These are phyloP conservation scores for Plestiodon gilberti DNA, from an alignment of 2,113 vertebrate genomes.

Conservation along the genomic window DNA sequence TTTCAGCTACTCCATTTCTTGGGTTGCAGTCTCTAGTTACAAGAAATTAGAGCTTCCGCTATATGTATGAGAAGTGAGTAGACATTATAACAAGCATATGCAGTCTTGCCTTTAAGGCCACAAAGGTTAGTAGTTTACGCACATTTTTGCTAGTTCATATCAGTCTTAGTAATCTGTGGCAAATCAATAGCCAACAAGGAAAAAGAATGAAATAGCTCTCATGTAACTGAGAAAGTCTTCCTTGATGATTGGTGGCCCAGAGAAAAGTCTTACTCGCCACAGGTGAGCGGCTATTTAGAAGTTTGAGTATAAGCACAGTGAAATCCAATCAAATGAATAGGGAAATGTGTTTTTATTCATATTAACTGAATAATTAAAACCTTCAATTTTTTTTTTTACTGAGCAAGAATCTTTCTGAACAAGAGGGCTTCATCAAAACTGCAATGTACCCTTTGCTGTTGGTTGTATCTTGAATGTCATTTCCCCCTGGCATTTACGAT, in stretches of 20 bases:
- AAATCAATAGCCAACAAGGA: not conserved
- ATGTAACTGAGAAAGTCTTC: not conserved
- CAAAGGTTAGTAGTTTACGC: not conserved
- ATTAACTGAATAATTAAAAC: not conserved
- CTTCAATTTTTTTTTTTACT: not conserved
- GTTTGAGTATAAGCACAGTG: not conserved
- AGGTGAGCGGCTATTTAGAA: not conserved
- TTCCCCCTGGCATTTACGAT: not conserved
- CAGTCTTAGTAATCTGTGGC: not conserved
- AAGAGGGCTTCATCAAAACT: not conserved
- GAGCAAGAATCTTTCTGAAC: not conserved
- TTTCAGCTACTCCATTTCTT: not conserved
- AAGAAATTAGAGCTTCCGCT: not conserved
- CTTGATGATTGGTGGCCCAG: not conserved
- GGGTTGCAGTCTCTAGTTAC: too few relatives aligned
- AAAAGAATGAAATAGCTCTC: not conserved
- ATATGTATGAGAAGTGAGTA: not conserved
- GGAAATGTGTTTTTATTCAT: not conserved
- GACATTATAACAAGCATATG: not conserved
- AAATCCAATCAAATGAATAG: not conserved
- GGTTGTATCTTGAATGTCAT: not conserved
- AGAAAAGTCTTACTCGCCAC: not conserved
- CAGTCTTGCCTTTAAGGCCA: not conserved
- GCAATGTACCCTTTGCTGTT: not conserved
- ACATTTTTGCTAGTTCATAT: not conserved